Evolutionary conservation across 2,113 vertebrate genomes (phyloP), one percentile per base, ranked within the genome.

Genomic region (Albula goreensis): DNA sequence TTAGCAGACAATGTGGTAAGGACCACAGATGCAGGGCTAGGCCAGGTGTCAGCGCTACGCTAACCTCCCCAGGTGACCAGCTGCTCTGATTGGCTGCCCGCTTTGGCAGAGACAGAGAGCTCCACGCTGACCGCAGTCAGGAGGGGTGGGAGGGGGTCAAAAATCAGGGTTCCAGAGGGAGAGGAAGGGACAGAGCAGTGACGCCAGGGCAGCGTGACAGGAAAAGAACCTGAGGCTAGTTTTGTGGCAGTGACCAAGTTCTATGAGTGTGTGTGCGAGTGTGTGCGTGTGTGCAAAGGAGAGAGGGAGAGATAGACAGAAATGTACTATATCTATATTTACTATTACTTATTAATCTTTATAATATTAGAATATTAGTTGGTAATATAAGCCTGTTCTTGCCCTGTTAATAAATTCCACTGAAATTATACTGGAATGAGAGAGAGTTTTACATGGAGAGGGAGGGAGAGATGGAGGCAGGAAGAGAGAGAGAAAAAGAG

Each of bases 391-490:
- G 31, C 31, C 31, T 41, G 31, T 41, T 41, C 31, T 41, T 41
- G 31, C 31, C 31, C 31, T 41, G 31, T 41, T 41, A 41, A 41
- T 41, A 1, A 41, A 41, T 41, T 41, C 31, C 31, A 41, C 31
- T 41, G 31, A 41, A 41, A 41, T 41, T 41, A 41, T 41, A 41
- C 31, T 41, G 31, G 31, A 41, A 41, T 41, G 31, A 41, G 31
- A 41, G 31, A 41, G 31, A 41, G 31, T 41, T 41, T 41, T 41
- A 31, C 49, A 77, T n/a, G 22, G 81, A 78, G 60, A 83, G 85
- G 77, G 83, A 81, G 85, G 85, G 51, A 78, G 56, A 63, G n/a
- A 85, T 52, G 78, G 78, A 48, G 52, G 82, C 50, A 88, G 60
- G 85, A 70, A 86, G 81, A 19, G 60, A 17, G 79, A n/a, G 50